Percentiles rank a stretch among this genome's conserved stretches.
Evolutionary conservation across 2,113 vertebrate genomes (phyloP).

Genomic region (Chloropsis cyanopogon): DNA sequence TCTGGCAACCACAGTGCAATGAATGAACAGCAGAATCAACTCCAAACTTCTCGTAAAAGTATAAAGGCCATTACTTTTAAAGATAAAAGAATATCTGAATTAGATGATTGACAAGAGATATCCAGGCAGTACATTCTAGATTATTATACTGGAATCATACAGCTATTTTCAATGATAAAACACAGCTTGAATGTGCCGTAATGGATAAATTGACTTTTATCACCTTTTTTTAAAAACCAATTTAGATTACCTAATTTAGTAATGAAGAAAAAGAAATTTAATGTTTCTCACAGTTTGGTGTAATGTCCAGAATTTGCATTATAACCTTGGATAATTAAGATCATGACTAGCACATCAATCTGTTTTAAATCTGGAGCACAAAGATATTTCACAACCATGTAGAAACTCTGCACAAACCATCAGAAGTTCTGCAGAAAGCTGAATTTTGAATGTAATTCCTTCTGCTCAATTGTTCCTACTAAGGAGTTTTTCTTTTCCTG

Average conservation of each 20-base stretch:
- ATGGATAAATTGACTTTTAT: not conserved
- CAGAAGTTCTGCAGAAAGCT: not conserved
- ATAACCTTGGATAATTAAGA: not conserved
- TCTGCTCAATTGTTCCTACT: not conserved
- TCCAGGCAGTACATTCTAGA: not conserved
- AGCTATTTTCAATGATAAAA: not conserved
- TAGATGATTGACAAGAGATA: not conserved
- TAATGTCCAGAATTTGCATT: not conserved
- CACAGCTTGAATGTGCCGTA: not conserved
- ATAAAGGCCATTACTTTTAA: not conserved
- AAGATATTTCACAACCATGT: not conserved
- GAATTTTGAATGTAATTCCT: not conserved
- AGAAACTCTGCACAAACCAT: not conserved
- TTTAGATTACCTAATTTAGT: not conserved
- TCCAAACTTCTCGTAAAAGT: not conserved
- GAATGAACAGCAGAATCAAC: not conserved
- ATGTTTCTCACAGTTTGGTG: not conserved
- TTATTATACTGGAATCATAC: not conserved
- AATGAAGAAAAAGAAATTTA: not conserved
- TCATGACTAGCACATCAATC: not conserved
- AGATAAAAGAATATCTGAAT: not conserved
- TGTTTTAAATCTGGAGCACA: not conserved
- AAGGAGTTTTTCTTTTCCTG: not conserved
- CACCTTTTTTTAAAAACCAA: not conserved
- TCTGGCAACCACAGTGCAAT: not conserved